Conservation (phyloP, 2,888 invertebrate genomes). For the Fabriciana adippe region DNA sequence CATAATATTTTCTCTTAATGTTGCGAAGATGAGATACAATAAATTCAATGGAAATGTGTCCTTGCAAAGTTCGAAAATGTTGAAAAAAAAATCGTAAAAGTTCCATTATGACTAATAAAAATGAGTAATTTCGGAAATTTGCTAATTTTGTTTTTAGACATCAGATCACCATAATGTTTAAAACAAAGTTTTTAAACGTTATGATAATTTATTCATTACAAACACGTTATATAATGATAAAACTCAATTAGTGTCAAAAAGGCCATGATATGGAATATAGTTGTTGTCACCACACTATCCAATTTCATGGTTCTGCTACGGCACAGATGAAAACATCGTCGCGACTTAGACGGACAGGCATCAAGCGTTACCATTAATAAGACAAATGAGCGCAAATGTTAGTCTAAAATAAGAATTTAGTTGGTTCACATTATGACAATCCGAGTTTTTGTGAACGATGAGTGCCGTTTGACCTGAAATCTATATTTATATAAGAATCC, state of each 20-base stretch:
- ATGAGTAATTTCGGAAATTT: no score
- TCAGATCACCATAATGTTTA: no score
- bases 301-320: conserved; percentile 11
- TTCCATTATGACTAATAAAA: no score
- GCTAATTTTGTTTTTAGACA: no score
- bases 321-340: conserved; percentile 30
- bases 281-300: background rate
- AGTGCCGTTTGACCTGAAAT: background rate
- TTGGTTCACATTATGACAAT: conserved; percentile 12
- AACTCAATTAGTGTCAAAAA: background rate
- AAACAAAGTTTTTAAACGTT: no score
- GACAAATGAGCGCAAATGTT: conserved; percentile 51
- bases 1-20: no score
- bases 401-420: conserved; percentile 39
- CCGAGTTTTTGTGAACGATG: background rate
- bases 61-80: no score
- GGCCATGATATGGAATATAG: background rate
- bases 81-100: no score
- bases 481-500: background rate
- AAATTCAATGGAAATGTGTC: no score
- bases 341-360: conserved; percentile 47
- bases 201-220: background rate
- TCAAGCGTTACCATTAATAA: conserved; percentile 52
- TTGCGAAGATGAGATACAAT: no score
- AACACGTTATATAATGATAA: background rate